phyloP scores from a whole-genome alignment of 1,140 invertebrate species.

The Eueides isabella region DNA sequence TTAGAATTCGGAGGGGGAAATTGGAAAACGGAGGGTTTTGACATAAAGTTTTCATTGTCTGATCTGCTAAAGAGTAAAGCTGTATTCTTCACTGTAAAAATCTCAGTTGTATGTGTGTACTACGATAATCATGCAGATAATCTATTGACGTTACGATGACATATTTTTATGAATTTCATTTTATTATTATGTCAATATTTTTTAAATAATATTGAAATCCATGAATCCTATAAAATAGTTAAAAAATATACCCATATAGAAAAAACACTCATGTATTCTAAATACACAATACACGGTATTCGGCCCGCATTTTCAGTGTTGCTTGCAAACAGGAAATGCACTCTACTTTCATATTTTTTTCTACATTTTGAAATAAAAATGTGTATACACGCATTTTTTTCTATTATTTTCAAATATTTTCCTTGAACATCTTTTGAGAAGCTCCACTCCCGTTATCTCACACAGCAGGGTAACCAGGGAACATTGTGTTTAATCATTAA shows the following conservation, averaged over 20 bases:
- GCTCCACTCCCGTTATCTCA: background rate
- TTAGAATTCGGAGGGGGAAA: no score
- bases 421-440: background rate
- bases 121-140: no score
- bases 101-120: no score
- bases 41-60: no score
- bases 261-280: slow-evolving; percentile 4
- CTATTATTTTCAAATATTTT: background rate
- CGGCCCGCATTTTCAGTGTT: slow-evolving; percentile 13
- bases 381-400: background rate
- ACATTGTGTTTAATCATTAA: no score
- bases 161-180: background rate
- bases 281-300: slow-evolving; percentile 2
- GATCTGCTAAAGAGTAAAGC: no score
- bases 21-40: no score
- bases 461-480: no score
- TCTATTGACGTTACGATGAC: no score
- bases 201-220: background rate
- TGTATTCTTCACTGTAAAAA: no score
- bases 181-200: background rate
- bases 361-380: slow-evolving; percentile 3
- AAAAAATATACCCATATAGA: background rate
- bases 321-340: slow-evolving; percentile 12
- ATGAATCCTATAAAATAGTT: background rate
- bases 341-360: background rate